Percentiles rank a stretch among this genome's conserved stretches.
Conservation (phyloP, 1,140 invertebrate genomes). For the Musca domestica region DNA sequence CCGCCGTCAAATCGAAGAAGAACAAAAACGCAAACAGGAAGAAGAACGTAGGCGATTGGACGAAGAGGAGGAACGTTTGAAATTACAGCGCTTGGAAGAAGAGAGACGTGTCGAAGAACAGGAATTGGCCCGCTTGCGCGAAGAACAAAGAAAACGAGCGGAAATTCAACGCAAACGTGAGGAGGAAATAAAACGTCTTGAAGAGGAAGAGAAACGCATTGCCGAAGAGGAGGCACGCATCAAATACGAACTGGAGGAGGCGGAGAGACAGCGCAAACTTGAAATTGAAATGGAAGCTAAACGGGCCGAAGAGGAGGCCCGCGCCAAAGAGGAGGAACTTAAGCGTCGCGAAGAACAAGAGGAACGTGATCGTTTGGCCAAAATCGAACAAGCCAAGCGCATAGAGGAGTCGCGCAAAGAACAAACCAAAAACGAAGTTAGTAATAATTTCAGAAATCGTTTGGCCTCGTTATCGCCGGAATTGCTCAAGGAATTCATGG, state of each 20-base stretch:
- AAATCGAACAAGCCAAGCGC: constrained; percentile 35
- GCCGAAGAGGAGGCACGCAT: constrained; percentile 41
- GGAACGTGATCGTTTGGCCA: constrained; percentile 29
- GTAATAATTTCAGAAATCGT: constrained; percentile 34
- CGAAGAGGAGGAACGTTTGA: constrained; percentile 42
- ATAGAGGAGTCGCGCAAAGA: constrained; percentile 33
- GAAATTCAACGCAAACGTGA: constrained; percentile 36
- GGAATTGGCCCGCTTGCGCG: constrained; percentile 38
- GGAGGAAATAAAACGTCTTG: constrained; percentile 34
- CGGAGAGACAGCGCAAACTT: constrained; percentile 33
- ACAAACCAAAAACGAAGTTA: constrained; percentile 32
- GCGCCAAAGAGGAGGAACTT: constrained; percentile 33
- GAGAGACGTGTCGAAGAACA: constrained; percentile 36
- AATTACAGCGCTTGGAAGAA: constrained; percentile 39
- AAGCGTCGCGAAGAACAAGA: constrained; percentile 32
- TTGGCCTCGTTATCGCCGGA: constrained; percentile 38
- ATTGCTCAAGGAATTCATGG: constrained; percentile 41
- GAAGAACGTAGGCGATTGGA: constrained; percentile 37
- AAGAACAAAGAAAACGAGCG: constrained; percentile 40
- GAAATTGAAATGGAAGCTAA: constrained; percentile 34
- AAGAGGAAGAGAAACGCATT: constrained; percentile 34
- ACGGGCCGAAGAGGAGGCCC: constrained; percentile 30
- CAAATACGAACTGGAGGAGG: constrained; percentile 34
- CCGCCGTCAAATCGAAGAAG: constrained; percentile 34
- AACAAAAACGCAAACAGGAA: constrained; percentile 39